phyloP scores from a whole-genome alignment of 2,888 invertebrate genomes.

The Tetragnatha montana region DNA sequence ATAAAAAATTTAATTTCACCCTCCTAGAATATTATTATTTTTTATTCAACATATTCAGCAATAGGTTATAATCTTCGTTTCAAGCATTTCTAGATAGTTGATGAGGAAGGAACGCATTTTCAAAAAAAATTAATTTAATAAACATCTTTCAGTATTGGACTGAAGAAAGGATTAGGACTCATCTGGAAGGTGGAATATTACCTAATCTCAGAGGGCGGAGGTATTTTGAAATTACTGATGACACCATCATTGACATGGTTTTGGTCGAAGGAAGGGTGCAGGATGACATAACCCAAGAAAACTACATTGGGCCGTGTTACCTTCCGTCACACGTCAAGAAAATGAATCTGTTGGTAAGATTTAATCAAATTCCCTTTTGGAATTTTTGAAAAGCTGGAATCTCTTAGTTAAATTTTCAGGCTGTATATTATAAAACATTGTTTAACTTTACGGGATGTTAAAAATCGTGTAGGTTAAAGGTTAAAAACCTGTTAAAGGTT shows the following conservation, averaged over 20 bases:
- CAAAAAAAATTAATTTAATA: neutral
- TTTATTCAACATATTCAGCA: no score
- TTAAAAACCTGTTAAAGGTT: no score
- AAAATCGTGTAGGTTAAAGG: no score
- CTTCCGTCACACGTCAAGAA: conserved; percentile 79
- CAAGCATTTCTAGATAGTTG: no score
- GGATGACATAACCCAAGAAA: conserved; percentile 79
- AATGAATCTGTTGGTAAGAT: conserved; percentile 35
- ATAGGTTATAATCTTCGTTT: no score
- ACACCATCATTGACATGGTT: conserved; percentile 80
- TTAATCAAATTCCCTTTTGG: no score
- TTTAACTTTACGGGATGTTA: no score
- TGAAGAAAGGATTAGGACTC: conserved; percentile 79
- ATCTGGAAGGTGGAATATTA: conserved; percentile 80
- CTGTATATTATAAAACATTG: no score
- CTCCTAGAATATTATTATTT: no score
- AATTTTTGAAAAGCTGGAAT: no score
- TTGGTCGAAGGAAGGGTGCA: conserved; percentile 80
- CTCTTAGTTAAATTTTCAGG: no score
- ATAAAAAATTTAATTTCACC: no score
- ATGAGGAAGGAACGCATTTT: neutral
- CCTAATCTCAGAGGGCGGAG: conserved; percentile 79
- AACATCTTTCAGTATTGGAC: conserved; percentile 79
- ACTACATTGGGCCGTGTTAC: conserved; percentile 80
- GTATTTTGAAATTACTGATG: conserved; percentile 78